Evolutionary conservation across 2,888 invertebrate genomes (phyloP), one percentile per base, ranked within the genome.

Genomic region (Drosophila neonasuta): DNA sequence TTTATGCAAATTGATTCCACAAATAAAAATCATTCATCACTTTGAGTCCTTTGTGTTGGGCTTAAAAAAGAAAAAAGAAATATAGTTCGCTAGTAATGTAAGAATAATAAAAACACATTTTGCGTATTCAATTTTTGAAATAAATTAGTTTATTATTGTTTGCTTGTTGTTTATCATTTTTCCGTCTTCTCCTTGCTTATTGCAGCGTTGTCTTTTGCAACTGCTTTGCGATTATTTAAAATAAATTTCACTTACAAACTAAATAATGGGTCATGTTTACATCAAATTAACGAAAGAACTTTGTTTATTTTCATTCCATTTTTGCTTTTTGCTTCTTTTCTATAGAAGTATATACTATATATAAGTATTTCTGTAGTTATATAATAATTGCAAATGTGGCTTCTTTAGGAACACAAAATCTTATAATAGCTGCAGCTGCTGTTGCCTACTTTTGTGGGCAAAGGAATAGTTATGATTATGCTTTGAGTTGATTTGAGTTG

Each of bases 71-170:
- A 24, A 24, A 6, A 6, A 6, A 24, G 24, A 24, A 24, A 5
- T 20, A 20, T 20, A 20, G 20, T 6, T 24, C 6, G 24, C 24
- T 24, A 24, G 10, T 32, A 32, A 32, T 32, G 24, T 39, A 17
- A 61, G 20, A 20, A 39, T 20, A 45, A 55, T 13, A 50, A n/a
- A 61, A 63, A 45, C 46, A 63, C 61, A 50, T 44, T 29, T 0
- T 4, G 5, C 0, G 34, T 15, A 20, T 68, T 76, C 49, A 74
- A 67, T 74, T 75, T 73, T 79, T 70, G 71, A 86, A 81, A 80
- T 83, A 74, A 82, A 74, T 82, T 80, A 84, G 71, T 80, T 87
- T 88, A 86, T 86, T 87, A 74, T 84, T 82, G 72, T 87, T 86
- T 77, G 75, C 73, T 74, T 73, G 60, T 63, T 58, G 48, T 68